Conservation (phyloP, 2,797 vertebrate species). For the Crypturellus tataupa region DNA sequence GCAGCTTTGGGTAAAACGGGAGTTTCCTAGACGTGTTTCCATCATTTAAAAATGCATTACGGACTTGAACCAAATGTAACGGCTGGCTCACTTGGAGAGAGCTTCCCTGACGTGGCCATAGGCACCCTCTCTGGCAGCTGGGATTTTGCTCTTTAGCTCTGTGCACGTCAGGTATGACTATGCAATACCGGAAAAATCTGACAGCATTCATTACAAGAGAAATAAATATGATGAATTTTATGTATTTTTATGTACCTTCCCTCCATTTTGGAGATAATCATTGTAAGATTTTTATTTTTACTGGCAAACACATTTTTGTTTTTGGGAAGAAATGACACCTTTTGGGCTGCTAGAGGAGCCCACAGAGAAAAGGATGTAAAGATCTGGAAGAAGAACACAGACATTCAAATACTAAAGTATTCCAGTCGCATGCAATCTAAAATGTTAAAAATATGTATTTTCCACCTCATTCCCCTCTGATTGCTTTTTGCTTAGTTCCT, state of each 20-base stretch:
- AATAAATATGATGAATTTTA: constrained; percentile 45
- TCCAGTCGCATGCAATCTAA: not conserved
- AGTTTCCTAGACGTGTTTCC: constrained; percentile 55
- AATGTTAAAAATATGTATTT: not conserved
- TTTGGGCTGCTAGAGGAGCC: not conserved
- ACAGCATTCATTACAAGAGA: not conserved
- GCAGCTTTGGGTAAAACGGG: not conserved
- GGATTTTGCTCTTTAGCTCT: not conserved
- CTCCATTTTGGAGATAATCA: constrained; percentile 43
- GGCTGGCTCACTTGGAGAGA: constrained; percentile 47
- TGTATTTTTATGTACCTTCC: constrained; percentile 29
- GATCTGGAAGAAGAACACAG: not conserved
- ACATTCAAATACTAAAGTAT: not conserved
- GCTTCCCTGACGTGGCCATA: not conserved
- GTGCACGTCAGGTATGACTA: not conserved
- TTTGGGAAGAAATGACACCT: not conserved
- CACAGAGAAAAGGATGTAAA: not conserved
- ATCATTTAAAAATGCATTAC: constrained; percentile 25
- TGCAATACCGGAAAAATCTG: not conserved
- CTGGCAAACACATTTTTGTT: constrained; percentile 59
- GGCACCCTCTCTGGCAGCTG: not conserved
- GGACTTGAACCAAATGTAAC: constrained; percentile 23
- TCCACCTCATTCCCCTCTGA: not conserved
- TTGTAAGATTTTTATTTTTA: constrained; percentile 51
- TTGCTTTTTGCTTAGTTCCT: constrained; percentile 1